Evolutionary conservation across 2,797 vertebrate genomes (phyloP).

Genomic region (Prunella strophiata): DNA sequence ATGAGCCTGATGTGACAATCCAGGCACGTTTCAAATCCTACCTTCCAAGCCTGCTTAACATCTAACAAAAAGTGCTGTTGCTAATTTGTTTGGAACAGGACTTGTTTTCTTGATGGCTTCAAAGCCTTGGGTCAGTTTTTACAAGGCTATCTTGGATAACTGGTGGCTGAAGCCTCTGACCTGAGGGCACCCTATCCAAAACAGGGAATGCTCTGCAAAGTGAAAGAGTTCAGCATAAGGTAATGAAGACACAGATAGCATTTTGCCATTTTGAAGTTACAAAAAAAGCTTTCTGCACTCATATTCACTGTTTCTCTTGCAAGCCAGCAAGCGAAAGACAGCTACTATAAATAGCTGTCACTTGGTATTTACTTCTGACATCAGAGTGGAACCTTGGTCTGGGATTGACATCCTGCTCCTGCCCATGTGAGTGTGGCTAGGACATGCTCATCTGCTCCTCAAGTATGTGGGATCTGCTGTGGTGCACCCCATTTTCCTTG

Average conservation of each 20-base stretch:
- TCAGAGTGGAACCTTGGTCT: background rate
- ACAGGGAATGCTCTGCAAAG: background rate
- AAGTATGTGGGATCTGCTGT: background rate
- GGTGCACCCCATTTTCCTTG: background rate
- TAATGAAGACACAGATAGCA: background rate
- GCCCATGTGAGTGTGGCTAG: background rate
- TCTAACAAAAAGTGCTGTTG: background rate
- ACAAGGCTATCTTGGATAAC: background rate
- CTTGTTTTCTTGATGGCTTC: background rate
- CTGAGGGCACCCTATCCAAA: background rate
- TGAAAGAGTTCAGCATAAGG: background rate
- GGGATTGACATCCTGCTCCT: background rate
- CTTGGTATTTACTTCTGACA: conserved; percentile 4
- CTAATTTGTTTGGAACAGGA: background rate
- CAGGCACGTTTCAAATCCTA: background rate
- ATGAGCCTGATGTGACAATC: background rate
- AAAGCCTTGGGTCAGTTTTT: background rate
- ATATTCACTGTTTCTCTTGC: background rate
- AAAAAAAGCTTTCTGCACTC: background rate
- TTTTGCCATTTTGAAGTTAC: background rate
- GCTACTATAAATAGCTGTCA: conserved; percentile 16
- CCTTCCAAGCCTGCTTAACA: conserved; percentile 2
- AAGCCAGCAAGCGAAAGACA: background rate
- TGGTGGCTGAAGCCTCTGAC: background rate
- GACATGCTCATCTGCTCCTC: background rate